These are phyloP conservation scores for Macrostomum cliftonense DNA, from an alignment of 2,888 invertebrate genomes.

Conservation along the genomic window DNA sequence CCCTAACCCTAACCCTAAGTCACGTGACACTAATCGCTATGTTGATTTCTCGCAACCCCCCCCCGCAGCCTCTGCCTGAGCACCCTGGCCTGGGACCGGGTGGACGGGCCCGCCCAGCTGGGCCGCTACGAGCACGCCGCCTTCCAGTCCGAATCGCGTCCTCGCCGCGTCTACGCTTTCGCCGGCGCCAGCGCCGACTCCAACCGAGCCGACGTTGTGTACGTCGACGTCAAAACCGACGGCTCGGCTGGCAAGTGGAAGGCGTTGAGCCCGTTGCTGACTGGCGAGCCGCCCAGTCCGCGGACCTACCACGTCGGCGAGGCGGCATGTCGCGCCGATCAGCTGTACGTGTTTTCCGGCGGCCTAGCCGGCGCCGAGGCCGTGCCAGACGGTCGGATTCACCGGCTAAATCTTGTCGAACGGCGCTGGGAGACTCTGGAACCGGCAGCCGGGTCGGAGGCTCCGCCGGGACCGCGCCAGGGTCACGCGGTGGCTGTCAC, in stretches of 20 bases:
- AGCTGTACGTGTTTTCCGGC: conserved; percentile 31
- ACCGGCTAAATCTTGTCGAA: conserved; percentile 1
- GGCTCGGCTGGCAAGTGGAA: conserved; percentile 17
- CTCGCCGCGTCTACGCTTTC: conserved; percentile 25
- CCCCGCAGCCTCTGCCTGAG: conserved; percentile 23
- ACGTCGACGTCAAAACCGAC: conserved; percentile 20
- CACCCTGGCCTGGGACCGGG: conserved; percentile 27
- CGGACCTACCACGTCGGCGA: conserved; percentile 26
- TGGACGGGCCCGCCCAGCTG: conserved; percentile 19
- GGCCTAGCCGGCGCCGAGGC: conserved; percentile 30
- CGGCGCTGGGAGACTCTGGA: neutral
- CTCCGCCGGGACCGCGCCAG: conserved; percentile 31
- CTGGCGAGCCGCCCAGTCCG: conserved; percentile 23
- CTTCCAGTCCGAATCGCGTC: conserved; percentile 16
- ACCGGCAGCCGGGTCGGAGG: conserved; percentile 19
- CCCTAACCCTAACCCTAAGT: too few relatives aligned
- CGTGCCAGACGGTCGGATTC: conserved; percentile 27
- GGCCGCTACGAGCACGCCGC: conserved; percentile 32
- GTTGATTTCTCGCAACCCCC: too few relatives aligned
- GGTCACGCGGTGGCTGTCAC: conserved; percentile 30
- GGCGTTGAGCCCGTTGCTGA: neutral
- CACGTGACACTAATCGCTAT: too few relatives aligned
- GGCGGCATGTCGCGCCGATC: conserved; percentile 20
- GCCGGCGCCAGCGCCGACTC: conserved; percentile 32
- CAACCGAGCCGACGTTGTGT: conserved; percentile 30